Conservation (phyloP, 2,888 invertebrate species). For the Caenorhabditis afra region DNA sequence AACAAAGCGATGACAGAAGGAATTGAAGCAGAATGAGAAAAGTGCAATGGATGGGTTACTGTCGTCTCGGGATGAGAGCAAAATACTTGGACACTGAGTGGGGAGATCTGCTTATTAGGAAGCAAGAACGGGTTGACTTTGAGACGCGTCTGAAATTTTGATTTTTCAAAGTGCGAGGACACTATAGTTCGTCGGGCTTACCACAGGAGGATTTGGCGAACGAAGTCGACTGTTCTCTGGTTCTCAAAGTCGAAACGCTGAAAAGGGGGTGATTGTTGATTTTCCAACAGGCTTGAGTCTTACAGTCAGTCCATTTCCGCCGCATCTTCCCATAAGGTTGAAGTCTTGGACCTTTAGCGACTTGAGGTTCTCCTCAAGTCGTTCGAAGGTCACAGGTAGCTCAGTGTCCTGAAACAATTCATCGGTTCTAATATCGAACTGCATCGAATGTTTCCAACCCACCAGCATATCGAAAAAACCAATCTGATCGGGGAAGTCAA, state of each 20-base stretch:
- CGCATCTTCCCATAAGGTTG: constrained; percentile 46
- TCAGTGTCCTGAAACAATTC: constrained; percentile 45
- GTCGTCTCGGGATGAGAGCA: no score
- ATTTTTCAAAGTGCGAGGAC: no score
- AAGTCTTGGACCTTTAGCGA: constrained; percentile 56
- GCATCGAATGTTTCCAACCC: no score
- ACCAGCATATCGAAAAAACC: constrained; percentile 46
- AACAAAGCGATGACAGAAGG: no score
- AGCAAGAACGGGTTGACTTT: not conserved
- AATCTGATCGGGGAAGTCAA: constrained; percentile 53
- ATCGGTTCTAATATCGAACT: no score
- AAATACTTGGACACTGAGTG: no score
- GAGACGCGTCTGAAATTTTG: no score
- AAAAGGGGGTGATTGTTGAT: not conserved
- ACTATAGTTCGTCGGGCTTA: not conserved
- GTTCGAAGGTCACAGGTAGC: constrained; percentile 44
- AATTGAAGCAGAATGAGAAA: no score
- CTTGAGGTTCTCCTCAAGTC: constrained; percentile 52
- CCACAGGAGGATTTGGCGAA: constrained; percentile 46
- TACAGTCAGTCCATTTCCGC: not conserved
- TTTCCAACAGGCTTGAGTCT: no score
- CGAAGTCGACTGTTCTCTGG: constrained; percentile 47
- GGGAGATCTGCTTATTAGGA: constrained; percentile 31
- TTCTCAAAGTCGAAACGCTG: constrained; percentile 49
- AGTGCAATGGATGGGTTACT: no score